These are phyloP conservation scores for Graptemys geographica DNA, from an alignment of 2,797 vertebrate genomes.

Conservation along the genomic window DNA sequence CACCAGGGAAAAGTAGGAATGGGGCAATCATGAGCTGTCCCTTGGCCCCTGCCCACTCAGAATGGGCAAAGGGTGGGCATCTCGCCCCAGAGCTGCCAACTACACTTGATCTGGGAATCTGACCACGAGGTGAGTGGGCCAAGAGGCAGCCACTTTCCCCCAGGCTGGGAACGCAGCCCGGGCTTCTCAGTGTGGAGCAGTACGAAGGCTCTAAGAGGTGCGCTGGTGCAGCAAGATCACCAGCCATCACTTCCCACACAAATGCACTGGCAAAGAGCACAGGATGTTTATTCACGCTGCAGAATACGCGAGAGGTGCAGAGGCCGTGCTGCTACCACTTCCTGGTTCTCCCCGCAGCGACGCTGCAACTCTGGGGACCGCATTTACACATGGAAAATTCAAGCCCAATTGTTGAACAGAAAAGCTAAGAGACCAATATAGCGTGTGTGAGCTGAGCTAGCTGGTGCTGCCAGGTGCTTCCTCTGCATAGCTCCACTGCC, in stretches of 20 bases:
- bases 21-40: neutral
- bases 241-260: neutral
- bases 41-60: neutral
- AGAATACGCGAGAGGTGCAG: neutral
- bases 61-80: neutral
- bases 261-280: neutral
- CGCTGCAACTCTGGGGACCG: neutral
- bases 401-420: neutral
- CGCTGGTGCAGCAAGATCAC: neutral
- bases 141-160: neutral
- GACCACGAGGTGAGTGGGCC: neutral
- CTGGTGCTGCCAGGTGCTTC: neutral
- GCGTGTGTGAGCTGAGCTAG: neutral
- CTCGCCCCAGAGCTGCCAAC: neutral
- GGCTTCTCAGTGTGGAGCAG: accelerated
- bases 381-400: neutral
- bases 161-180: neutral
- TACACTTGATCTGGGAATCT: neutral
- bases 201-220: neutral
- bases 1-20: neutral
- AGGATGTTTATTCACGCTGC: conserved; percentile 45
- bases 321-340: neutral
- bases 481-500: neutral
- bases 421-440: neutral
- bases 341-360: neutral